These are phyloP conservation scores for Entelurus aequoreus DNA, from an alignment of 2,113 vertebrate species.

Conservation along the genomic window DNA sequence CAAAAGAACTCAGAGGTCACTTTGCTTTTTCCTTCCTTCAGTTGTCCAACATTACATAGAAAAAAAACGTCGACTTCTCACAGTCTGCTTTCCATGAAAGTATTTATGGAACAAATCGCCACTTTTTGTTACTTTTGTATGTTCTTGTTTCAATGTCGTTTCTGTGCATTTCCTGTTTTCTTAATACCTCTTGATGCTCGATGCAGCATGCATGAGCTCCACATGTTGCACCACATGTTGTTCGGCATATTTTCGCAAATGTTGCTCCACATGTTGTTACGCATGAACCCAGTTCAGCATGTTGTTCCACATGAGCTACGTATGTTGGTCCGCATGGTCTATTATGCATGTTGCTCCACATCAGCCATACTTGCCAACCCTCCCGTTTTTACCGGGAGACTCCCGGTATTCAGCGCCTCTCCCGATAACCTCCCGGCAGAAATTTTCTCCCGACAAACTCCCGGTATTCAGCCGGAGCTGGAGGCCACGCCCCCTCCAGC, in stretches of 20 bases:
- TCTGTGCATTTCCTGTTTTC: too few species aligned
- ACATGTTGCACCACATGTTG: neutral
- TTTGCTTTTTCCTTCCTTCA: conserved; percentile 8
- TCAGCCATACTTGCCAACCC: too few species aligned
- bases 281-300: too few species aligned
- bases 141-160: neutral
- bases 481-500: too few species aligned
- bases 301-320: too few species aligned
- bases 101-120: conserved; percentile 1
- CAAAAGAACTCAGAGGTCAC: conserved; percentile 14
- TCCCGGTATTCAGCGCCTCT: too few species aligned
- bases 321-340: too few species aligned
- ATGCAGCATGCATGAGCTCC: conserved; percentile 5
- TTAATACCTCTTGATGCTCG: neutral
- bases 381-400: too few species aligned
- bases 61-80: neutral
- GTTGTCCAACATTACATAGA: conserved; percentile 7
- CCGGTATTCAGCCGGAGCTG: too few species aligned
- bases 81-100: neutral
- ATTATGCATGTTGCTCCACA: too few species aligned
- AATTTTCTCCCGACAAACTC: too few species aligned
- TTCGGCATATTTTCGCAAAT: neutral
- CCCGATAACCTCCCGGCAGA: too few species aligned
- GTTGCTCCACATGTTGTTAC: neutral
- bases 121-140: neutral